Percentiles rank a stretch among this genome's conserved stretches.
phyloP scores from a whole-genome alignment of 2,113 vertebrate genomes.

The Struthidea cinerea region DNA sequence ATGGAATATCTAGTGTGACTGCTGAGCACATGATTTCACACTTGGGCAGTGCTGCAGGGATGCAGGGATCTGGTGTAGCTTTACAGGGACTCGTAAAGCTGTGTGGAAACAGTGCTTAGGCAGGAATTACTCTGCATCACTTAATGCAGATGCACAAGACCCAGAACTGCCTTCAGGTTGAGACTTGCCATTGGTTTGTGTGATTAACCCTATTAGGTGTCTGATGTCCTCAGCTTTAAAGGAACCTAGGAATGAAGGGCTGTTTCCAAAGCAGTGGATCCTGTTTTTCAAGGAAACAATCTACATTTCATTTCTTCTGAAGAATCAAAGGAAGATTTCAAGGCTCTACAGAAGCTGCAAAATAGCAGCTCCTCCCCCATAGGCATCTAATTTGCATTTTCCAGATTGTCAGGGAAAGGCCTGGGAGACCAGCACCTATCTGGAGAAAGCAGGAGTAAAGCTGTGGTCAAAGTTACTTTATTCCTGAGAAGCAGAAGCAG shows the following conservation, averaged over 20 bases:
- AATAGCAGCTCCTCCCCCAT: slow-evolving; percentile 21
- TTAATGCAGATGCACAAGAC: slow-evolving; percentile 23
- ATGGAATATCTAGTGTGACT: neutral
- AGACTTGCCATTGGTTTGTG: slow-evolving; percentile 39
- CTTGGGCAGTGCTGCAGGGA: neutral
- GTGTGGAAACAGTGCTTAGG: slow-evolving; percentile 30
- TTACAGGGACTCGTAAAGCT: neutral
- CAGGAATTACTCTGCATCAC: slow-evolving; percentile 32
- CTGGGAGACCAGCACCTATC: neutral
- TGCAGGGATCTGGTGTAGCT: neutral
- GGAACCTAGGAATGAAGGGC: slow-evolving; percentile 39
- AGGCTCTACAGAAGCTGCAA: slow-evolving; percentile 9
- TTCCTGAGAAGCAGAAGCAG: neutral
- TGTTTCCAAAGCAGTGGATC: slow-evolving; percentile 55
- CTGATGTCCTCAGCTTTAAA: slow-evolving; percentile 60
- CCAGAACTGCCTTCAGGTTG: slow-evolving; percentile 38
- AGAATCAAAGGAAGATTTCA: slow-evolving; percentile 52
- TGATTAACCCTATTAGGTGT: slow-evolving; percentile 54
- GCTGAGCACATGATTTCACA: neutral
- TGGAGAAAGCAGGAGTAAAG: neutral
- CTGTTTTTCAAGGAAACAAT: slow-evolving; percentile 66
- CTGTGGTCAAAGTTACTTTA: neutral
- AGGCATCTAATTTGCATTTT: neutral
- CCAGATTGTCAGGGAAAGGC: neutral
- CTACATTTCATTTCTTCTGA: slow-evolving; percentile 57